Evolutionary conservation across 1,140 invertebrate species (phyloP).

Genomic region (Ruditapes philippinarum): DNA sequence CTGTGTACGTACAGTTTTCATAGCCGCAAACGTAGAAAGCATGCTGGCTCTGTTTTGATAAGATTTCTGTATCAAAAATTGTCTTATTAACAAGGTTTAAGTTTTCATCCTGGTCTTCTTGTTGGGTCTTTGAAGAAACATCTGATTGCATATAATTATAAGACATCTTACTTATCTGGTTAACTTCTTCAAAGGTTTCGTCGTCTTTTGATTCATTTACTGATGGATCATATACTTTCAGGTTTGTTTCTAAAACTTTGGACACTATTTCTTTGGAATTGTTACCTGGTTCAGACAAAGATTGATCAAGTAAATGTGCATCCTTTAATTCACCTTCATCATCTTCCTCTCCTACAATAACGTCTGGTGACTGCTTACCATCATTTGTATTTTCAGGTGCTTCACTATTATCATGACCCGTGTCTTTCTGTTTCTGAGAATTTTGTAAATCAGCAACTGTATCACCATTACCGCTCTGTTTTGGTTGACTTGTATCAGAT

Average conservation of each 20-base stretch:
- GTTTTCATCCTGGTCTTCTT: not conserved
- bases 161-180: not conserved
- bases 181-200: not conserved
- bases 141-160: not conserved
- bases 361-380: not conserved
- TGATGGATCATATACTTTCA: conserved; percentile 41
- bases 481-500: not conserved
- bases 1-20: conserved; percentile 51
- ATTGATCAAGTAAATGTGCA: conserved; percentile 16
- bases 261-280: conserved; percentile 33
- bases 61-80: conserved; percentile 16
- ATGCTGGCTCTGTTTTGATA: conserved; percentile 5
- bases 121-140: not conserved
- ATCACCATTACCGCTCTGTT: too few relatives aligned
- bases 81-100: not conserved
- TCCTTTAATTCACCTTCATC: conserved; percentile 5
- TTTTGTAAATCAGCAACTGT: too few relatives aligned
- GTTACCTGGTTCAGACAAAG: conserved; percentile 8
- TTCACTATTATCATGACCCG: too few relatives aligned
- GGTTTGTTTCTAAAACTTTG: conserved; percentile 27
- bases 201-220: not conserved
- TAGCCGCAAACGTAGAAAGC: conserved; percentile 62
- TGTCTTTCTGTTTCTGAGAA: too few relatives aligned
- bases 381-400: not conserved
- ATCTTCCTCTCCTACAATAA: not conserved